phyloP scores from a whole-genome alignment of 2,113 vertebrate genomes.

The Orycteropus afer region DNA sequence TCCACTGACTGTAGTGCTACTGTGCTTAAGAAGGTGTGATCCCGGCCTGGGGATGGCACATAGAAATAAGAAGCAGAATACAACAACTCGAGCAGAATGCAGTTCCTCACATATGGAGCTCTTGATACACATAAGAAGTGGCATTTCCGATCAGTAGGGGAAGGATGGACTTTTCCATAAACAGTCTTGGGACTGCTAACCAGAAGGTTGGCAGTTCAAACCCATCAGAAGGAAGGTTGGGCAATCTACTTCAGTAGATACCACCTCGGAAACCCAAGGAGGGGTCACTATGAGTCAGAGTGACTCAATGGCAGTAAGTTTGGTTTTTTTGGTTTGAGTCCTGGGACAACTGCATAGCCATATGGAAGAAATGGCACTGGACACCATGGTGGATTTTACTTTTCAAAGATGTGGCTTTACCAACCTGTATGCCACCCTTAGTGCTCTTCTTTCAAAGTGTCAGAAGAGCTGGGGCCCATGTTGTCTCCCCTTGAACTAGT shows the following conservation, averaged over 20 bases:
- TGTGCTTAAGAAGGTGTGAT: not conserved
- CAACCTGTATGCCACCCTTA: fast-evolving
- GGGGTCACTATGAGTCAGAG: too few species aligned
- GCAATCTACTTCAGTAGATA: too few species aligned
- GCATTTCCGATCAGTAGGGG: not conserved
- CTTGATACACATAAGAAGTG: fast-evolving
- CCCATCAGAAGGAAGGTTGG: too few species aligned
- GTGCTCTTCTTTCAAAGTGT: fast-evolving
- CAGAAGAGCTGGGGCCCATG: not conserved
- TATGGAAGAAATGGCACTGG: too few species aligned
- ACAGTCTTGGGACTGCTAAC: too few species aligned
- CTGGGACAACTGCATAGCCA: too few species aligned
- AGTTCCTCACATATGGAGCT: fast-evolving
- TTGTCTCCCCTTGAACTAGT: not conserved
- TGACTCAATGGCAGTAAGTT: too few species aligned
- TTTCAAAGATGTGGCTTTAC: not conserved
- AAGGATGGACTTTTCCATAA: not conserved
- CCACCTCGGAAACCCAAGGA: too few species aligned
- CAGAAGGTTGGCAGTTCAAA: too few species aligned
- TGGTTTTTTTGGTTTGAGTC: too few species aligned
- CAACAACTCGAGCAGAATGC: not conserved
- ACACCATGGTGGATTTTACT: not conserved
- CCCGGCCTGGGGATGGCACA: not conserved
- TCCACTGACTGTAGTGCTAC: fast-evolving
- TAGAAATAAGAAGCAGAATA: fast-evolving